These are phyloP conservation scores for Phaethornis superciliosus DNA, from an alignment of 2,113 vertebrate genomes.

Conservation along the genomic window DNA sequence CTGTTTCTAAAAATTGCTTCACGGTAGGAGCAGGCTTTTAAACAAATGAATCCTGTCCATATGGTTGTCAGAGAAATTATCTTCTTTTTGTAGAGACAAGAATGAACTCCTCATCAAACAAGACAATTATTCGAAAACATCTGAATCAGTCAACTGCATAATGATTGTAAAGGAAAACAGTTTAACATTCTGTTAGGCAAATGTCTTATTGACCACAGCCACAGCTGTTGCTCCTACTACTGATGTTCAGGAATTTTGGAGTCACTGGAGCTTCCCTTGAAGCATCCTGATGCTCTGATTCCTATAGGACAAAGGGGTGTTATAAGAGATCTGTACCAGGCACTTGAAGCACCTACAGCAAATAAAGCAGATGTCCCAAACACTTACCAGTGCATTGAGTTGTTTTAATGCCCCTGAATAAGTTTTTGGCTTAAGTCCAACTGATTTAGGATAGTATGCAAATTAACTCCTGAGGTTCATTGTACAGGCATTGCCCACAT, in stretches of 20 bases:
- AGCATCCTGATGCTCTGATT: neutral
- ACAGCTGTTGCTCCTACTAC: constrained; percentile 18
- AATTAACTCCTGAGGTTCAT: neutral
- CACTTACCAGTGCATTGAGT: neutral
- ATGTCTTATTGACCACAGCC: constrained; percentile 42
- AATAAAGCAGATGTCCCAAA: constrained; percentile 5
- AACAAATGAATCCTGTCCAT: neutral
- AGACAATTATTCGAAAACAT: constrained; percentile 32
- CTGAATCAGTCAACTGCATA: constrained; percentile 50
- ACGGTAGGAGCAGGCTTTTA: neutral
- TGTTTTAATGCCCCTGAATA: neutral
- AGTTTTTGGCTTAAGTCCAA: neutral
- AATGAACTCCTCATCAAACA: constrained; percentile 8
- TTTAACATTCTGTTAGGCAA: constrained; percentile 57
- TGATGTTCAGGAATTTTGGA: neutral
- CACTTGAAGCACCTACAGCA: neutral
- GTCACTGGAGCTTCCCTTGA: neutral
- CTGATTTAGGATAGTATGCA: neutral
- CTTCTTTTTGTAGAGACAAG: constrained; percentile 31
- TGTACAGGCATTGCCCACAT: neutral
- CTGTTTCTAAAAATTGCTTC: neutral
- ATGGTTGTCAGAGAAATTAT: constrained; percentile 35
- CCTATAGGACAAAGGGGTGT: neutral
- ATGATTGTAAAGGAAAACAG: constrained; percentile 24
- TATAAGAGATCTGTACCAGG: neutral